Evolutionary conservation across 2,797 vertebrate species (phyloP).

Genomic region (Microhierax caerulescens): DNA sequence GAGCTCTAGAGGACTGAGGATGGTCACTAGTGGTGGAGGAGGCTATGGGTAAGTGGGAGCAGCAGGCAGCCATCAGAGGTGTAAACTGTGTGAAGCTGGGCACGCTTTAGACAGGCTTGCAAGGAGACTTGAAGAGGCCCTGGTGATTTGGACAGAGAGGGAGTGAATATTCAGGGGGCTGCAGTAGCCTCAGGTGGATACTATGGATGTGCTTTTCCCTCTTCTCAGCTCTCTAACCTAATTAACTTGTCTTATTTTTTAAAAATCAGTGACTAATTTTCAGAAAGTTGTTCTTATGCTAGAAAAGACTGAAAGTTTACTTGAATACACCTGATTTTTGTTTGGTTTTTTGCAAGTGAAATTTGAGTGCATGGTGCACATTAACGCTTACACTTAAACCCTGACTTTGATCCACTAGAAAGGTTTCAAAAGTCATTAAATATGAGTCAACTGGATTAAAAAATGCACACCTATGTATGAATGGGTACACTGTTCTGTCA

Average conservation of each 20-base stretch:
- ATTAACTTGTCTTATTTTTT: not conserved
- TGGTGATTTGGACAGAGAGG: not conserved
- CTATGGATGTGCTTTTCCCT: not conserved
- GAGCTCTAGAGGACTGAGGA: not conserved
- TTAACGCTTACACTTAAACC: not conserved
- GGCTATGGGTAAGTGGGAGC: rapidly evolving
- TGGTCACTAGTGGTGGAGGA: not conserved
- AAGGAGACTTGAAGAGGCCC: not conserved
- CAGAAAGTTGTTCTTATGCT: not conserved
- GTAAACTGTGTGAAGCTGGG: not conserved
- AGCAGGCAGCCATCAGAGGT: not conserved
- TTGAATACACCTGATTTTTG: not conserved
- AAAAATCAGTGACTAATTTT: not conserved
- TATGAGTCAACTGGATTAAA: not conserved
- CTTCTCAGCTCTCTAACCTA: not conserved
- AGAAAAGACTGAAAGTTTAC: not conserved
- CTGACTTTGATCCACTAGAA: not conserved
- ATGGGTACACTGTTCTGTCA: not conserved
- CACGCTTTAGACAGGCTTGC: not conserved
- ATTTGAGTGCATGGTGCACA: not conserved
- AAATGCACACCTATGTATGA: not conserved
- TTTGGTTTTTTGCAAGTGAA: not conserved
- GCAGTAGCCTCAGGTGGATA: not conserved
- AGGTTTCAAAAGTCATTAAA: not conserved
- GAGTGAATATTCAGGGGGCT: not conserved